Base-by-base conservation (phyloP, 2,888 invertebrate species). In the Amphipyra berbera region DNA sequence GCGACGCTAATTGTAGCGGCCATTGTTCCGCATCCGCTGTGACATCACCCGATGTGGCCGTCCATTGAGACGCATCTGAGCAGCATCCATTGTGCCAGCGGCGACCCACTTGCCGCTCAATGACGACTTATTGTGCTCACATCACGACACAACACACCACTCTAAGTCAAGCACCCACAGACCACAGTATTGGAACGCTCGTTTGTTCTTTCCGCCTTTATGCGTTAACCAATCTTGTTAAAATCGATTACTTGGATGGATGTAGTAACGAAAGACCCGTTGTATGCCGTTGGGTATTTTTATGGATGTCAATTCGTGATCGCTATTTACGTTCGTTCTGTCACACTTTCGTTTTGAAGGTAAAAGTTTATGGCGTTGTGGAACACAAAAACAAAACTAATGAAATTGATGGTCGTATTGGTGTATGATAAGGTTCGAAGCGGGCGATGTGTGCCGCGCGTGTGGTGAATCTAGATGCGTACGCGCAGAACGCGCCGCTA, bases 11-110 rank as follows among this genome's bases (percentile, higher is more conserved):
- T 90, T 88, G 89, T 82, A 81, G 61, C 61, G 79, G 77, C 81
- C 86, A 87, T 90, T 89, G 89, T 90, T 86, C 88, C 85, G 81
- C 86, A 87, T 90, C 90, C 90, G 88, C 81, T 75, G 88, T 90
- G 90, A 89, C 89, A 84, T 90, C 90, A 90, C 57, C 53, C 62
- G 21, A 46, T 63, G 58, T 66, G 44, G 46, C 37, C 63, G 73
- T 60, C 80, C 82, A 85, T 85, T 82, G 80, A 84, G 84, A 80
- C 77, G 69, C 82, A 81, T 82, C 70, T 68, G 65, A 81, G 79
- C 85, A 81, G 85, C 79, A 79, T 80, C 86, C 84, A 88, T 90
- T 89, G 88, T 89, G 74, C 68, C 63, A 52, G 65, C 69, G 68
- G 48, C 84, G 86, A 75, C 85, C 88, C 87, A 87, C 83, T 88